phyloP scores from a whole-genome alignment of 2,888 invertebrate genomes.

The Nymphalis polychloros region DNA sequence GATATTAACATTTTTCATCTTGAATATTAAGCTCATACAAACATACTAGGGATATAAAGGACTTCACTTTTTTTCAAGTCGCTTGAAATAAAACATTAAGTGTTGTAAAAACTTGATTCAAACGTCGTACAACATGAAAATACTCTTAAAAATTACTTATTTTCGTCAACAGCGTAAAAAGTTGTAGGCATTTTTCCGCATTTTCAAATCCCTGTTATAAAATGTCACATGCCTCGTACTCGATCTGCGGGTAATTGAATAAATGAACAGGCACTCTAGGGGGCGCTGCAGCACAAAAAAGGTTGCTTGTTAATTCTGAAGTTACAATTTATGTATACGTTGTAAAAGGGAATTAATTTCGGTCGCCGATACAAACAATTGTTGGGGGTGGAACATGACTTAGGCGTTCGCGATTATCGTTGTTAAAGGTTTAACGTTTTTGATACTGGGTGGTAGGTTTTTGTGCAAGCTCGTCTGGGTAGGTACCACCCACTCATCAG shows the following conservation, averaged over 20 bases:
- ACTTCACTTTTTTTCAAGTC: too few relatives aligned
- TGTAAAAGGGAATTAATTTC: constrained; percentile 36
- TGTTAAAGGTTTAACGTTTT: not conserved
- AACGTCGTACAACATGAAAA: not conserved
- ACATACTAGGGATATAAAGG: too few relatives aligned
- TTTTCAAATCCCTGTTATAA: not conserved
- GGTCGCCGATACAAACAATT: constrained; percentile 30
- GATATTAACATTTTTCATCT: too few relatives aligned
- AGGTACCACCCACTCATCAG: too few relatives aligned
- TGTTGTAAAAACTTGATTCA: too few relatives aligned
- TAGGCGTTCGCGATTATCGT: not conserved
- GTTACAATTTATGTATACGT: constrained; percentile 28
- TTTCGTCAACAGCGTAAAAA: not conserved
- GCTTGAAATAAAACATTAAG: too few relatives aligned
- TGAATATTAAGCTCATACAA: too few relatives aligned
- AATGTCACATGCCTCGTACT: not conserved
- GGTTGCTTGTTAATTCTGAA: constrained; percentile 21
- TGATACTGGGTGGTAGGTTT: too few relatives aligned
- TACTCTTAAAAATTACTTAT: not conserved
- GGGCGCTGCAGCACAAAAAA: constrained; percentile 24
- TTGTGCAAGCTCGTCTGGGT: too few relatives aligned
- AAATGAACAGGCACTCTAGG: constrained; percentile 17
- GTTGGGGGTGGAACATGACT: constrained; percentile 4
- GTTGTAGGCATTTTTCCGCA: not conserved
- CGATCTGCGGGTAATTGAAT: constrained; percentile 26